Conservation (phyloP, 1,140 invertebrate genomes). For the Drosophila pallidifrons region DNA sequence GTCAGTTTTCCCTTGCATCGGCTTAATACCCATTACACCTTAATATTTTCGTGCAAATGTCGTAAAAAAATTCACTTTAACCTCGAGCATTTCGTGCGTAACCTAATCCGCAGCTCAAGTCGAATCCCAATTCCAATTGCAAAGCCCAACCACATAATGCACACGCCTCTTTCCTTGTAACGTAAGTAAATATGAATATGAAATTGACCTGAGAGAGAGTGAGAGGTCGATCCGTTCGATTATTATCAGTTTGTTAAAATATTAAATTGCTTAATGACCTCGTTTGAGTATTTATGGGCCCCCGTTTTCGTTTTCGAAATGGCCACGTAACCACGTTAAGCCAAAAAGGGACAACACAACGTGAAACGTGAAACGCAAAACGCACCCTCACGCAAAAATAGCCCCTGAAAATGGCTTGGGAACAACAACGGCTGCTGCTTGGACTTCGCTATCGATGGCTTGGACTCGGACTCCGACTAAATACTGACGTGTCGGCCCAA, state of each 20-base stretch:
- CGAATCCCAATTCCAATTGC: too few species aligned
- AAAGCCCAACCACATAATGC: slow-evolving; percentile 24
- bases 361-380: too few species aligned
- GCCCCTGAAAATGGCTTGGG: slow-evolving; percentile 42
- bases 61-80: slow-evolving; percentile 79
- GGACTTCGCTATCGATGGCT: slow-evolving; percentile 16
- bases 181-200: neutral
- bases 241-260: slow-evolving; percentile 82
- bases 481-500: slow-evolving; percentile 64
- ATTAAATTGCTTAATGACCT: slow-evolving; percentile 83
- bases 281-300: slow-evolving; percentile 59
- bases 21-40: slow-evolving; percentile 79
- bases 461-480: slow-evolving; percentile 26
- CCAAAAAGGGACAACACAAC: slow-evolving; percentile 37
- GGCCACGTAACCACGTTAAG: slow-evolving; percentile 67
- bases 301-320: slow-evolving; percentile 27
- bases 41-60: slow-evolving; percentile 80
- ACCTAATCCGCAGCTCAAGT: slow-evolving; percentile 57
- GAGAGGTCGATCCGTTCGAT: slow-evolving; percentile 63
- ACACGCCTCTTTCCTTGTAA: neutral
- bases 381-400: slow-evolving; percentile 7
- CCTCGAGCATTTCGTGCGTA: slow-evolving; percentile 58
- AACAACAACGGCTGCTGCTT: slow-evolving; percentile 60
- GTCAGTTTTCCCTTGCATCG: slow-evolving; percentile 47
- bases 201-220: slow-evolving; percentile 1